These are phyloP conservation scores for Aricia artaxerxes DNA, from an alignment of 2,888 invertebrate genomes.

Conservation along the genomic window DNA sequence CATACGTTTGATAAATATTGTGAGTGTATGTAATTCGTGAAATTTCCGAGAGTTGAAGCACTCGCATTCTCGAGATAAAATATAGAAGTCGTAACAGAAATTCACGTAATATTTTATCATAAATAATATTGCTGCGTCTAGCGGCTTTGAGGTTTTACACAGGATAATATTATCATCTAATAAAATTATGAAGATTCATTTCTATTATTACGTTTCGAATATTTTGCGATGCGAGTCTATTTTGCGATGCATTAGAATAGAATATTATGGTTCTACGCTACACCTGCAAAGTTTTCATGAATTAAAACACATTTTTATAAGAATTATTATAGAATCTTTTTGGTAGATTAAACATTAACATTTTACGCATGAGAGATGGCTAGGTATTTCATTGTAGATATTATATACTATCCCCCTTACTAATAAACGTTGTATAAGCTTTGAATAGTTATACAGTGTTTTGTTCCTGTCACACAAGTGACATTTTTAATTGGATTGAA, in stretches of 20 bases:
- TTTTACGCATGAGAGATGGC: too few species aligned
- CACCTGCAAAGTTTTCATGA: too few species aligned
- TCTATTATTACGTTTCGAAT: not conserved
- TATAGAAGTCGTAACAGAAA: constrained; percentile 18
- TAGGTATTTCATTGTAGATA: too few species aligned
- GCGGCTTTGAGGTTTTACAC: not conserved
- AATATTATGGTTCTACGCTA: too few species aligned
- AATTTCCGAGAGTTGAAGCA: constrained; percentile 6
- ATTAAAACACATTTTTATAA: too few species aligned
- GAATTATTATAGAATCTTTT: too few species aligned
- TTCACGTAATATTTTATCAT: constrained; percentile 10
- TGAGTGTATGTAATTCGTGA: constrained; percentile 6
- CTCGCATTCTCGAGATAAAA: constrained; percentile 16
- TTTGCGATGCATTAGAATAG: not conserved
- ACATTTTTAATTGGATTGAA: too few species aligned
- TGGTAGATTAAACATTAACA: too few species aligned
- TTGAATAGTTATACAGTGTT: too few species aligned
- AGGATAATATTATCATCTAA: not conserved
- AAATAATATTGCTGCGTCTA: constrained; percentile 20
- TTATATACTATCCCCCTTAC: too few species aligned
- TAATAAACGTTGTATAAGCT: too few species aligned
- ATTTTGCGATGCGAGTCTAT: not conserved
- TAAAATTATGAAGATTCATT: not conserved
- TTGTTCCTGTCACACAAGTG: too few species aligned
- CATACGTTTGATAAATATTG: not conserved